Evolutionary conservation across 2,888 invertebrate species (phyloP).

Genomic region (Morpho deidamia): DNA sequence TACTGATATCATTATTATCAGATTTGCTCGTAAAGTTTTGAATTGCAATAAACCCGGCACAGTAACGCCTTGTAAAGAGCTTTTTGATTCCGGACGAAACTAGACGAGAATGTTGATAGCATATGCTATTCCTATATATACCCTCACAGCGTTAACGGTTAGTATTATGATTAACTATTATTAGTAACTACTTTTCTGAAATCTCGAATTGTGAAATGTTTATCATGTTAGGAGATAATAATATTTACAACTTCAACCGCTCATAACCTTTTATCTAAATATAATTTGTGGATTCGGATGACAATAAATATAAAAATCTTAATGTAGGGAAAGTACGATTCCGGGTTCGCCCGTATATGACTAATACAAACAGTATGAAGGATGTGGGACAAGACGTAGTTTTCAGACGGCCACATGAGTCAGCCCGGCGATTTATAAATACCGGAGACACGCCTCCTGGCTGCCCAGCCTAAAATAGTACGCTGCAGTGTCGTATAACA

Average conservation of each 20-base stretch:
- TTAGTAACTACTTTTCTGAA: too few relatives aligned
- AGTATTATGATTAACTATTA: too few relatives aligned
- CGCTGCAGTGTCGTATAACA: slow-evolving; percentile 66
- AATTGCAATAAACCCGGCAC: too few relatives aligned
- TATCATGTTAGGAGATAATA: too few relatives aligned
- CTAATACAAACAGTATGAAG: slow-evolving; percentile 66
- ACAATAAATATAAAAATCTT: neutral
- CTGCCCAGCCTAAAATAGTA: slow-evolving; percentile 67
- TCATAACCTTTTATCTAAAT: slow-evolving; percentile 7
- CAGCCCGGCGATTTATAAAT: slow-evolving; percentile 67
- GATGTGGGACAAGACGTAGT: slow-evolving; percentile 73
- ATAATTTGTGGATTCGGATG: slow-evolving; percentile 3
- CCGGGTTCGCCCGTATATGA: slow-evolving; percentile 68
- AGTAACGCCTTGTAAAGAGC: too few relatives aligned
- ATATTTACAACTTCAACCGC: slow-evolving; percentile 18
- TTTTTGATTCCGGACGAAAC: too few relatives aligned
- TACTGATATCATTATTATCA: too few relatives aligned
- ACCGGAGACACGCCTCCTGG: slow-evolving; percentile 75
- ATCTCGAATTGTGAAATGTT: too few relatives aligned
- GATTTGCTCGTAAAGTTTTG: too few relatives aligned
- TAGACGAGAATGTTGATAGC: too few relatives aligned
- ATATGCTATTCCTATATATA: too few relatives aligned
- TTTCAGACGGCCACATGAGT: slow-evolving; percentile 69
- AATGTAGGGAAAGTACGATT: slow-evolving; percentile 43
- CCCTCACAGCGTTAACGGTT: too few relatives aligned